phyloP scores from a whole-genome alignment of 2,888 invertebrate genomes.

The Gryllus longicercus region DNA sequence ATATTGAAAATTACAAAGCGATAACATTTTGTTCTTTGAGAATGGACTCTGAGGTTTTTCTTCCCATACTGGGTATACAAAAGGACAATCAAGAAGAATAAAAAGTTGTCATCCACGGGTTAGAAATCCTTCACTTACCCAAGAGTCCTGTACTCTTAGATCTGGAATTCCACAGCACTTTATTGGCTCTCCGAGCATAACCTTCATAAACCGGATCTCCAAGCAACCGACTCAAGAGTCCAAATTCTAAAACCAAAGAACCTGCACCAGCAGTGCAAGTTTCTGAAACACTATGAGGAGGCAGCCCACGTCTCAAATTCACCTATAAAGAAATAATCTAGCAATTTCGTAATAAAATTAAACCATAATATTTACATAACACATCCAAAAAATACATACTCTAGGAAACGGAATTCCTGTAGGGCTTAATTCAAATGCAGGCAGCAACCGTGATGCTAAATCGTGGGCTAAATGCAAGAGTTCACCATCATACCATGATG shows the following conservation, averaged over 20 bases:
- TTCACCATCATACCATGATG: conserved; percentile 54
- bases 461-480: conserved; percentile 59
- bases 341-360: neutral
- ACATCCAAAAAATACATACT: conserved; percentile 38
- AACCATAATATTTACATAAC: too few species aligned
- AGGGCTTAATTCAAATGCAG: conserved; percentile 57
- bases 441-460: conserved; percentile 55
- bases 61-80: too few species aligned
- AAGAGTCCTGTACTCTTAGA: conserved; percentile 57
- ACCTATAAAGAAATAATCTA: conserved; percentile 47
- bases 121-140: conserved; percentile 45
- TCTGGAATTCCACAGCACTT: conserved; percentile 53
- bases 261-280: conserved; percentile 64
- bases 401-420: conserved; percentile 57
- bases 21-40: too few species aligned
- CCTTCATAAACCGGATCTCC: conserved; percentile 58
- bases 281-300: conserved; percentile 50
- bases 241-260: conserved; percentile 59
- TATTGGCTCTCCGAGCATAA: conserved; percentile 55
- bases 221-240: conserved; percentile 56
- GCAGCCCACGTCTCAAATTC: conserved; percentile 53
- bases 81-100: too few species aligned
- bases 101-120: neutral
- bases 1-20: too few species aligned
- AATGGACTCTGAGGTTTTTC: too few species aligned